These are phyloP conservation scores for Oxystoma pomonae DNA, from an alignment of 2,888 invertebrate genomes.

Conservation along the genomic window DNA sequence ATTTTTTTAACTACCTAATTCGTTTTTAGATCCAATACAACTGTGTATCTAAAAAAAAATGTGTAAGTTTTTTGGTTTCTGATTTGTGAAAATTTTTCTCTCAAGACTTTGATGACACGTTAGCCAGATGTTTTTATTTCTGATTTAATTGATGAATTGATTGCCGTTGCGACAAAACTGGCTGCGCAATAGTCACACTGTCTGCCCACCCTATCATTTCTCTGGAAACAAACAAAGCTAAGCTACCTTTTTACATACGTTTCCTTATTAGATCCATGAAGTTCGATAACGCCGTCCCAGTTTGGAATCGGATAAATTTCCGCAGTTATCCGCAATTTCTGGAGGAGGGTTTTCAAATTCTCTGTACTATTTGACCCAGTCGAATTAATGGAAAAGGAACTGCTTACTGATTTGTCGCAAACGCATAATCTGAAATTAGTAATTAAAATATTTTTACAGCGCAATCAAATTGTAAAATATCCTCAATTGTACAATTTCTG, in stretches of 20 bases:
- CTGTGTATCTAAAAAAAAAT: no score
- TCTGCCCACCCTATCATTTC: background rate
- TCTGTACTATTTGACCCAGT: constrained; percentile 35
- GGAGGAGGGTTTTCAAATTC: constrained; percentile 67
- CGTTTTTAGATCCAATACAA: no score
- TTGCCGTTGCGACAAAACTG: no score
- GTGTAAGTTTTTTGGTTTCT: no score
- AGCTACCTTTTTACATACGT: constrained; percentile 40
- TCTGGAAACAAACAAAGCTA: background rate
- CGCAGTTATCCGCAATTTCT: constrained; percentile 82
- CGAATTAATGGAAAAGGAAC: constrained; percentile 38
- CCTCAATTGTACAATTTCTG: no score
- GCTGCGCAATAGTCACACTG: no score
- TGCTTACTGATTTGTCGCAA: constrained; percentile 55
- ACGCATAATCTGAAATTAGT: constrained; percentile 65
- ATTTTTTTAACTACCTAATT: no score
- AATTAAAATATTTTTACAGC: background rate
- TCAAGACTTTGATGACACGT: no score
- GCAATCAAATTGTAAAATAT: no score
- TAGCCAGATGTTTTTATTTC: no score
- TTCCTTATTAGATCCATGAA: constrained; percentile 34
- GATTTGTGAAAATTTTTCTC: no score
- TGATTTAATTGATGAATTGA: no score
- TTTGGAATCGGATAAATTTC: constrained; percentile 64
- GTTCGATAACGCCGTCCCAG: constrained; percentile 41